Evolutionary conservation across 2,113 vertebrate species (phyloP).

Genomic region (Thalassoma bifasciatum): DNA sequence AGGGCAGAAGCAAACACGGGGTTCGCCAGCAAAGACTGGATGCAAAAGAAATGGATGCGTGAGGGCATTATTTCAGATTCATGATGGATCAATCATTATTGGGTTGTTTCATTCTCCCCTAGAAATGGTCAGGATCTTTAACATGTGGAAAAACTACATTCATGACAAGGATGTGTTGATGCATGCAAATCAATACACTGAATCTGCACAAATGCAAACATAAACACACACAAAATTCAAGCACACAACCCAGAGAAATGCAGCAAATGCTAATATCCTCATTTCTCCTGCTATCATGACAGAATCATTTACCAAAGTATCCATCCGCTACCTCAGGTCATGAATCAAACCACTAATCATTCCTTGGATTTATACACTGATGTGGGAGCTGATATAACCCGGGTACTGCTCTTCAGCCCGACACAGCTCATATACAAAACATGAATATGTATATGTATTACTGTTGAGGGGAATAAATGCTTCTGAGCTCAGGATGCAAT

Average conservation of each 20-base stretch:
- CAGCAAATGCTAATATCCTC: background rate
- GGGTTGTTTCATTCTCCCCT: no score
- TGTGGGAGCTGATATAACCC: constrained; percentile 52
- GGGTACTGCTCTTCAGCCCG: background rate
- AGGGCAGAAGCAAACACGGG: constrained; percentile 78
- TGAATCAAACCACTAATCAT: constrained; percentile 14
- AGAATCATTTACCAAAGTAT: background rate
- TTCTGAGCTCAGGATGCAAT: constrained; percentile 23
- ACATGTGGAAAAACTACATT: no score
- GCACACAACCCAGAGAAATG: background rate
- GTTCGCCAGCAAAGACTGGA: constrained; percentile 85
- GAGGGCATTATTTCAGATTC: background rate
- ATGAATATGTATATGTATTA: constrained; percentile 11
- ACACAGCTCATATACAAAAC: background rate
- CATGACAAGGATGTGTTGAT: no score
- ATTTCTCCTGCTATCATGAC: background rate
- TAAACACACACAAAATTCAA: background rate
- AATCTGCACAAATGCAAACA: constrained; percentile 4
- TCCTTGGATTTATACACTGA: constrained; percentile 47
- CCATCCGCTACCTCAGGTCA: constrained; percentile 16
- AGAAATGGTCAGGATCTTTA: no score
- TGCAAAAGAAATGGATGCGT: constrained; percentile 7
- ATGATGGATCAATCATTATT: background rate
- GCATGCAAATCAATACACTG: constrained; percentile 18
- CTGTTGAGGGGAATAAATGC: background rate